phyloP scores from a whole-genome alignment of 2,888 invertebrate species.

The Pammene fasciana region DNA sequence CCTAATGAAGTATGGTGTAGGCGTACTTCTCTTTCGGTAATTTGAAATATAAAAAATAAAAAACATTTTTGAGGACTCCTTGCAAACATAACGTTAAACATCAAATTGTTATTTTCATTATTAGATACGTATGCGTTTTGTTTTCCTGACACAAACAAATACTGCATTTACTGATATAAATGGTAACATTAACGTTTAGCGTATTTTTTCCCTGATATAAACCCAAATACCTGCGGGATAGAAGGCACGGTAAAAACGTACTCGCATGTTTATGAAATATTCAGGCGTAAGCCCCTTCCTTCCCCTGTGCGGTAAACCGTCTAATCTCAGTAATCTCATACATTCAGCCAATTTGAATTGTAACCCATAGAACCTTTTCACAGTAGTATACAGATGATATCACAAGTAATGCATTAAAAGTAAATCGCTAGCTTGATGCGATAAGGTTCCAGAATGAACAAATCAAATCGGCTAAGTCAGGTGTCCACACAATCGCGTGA shows the following conservation, averaged over 20 bases:
- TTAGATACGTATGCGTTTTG: too few species aligned
- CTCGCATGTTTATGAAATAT: conserved; percentile 22
- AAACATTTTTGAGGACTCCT: too few species aligned
- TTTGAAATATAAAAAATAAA: too few species aligned
- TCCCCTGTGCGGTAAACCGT: conserved; percentile 19
- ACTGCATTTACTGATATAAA: neutral
- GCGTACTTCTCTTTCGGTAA: neutral
- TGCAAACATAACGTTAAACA: too few species aligned
- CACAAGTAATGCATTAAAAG: conserved; percentile 3
- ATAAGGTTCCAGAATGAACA: conserved; percentile 21
- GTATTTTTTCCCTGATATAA: neutral
- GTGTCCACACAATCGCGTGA: conserved; percentile 57
- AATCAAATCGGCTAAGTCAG: conserved; percentile 39
- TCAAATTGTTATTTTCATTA: too few species aligned
- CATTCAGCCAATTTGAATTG: conserved; percentile 16
- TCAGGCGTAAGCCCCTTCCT: conserved; percentile 14
- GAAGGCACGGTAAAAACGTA: conserved; percentile 2
- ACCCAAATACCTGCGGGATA: neutral
- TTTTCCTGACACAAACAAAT: neutral
- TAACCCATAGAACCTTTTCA: conserved; percentile 6
- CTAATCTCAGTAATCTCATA: conserved; percentile 43
- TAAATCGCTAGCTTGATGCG: neutral
- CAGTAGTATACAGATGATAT: neutral
- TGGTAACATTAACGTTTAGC: neutral
- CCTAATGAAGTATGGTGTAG: neutral